Conservation (phyloP, 2,888 invertebrate species). For the Tipula vernalis region DNA sequence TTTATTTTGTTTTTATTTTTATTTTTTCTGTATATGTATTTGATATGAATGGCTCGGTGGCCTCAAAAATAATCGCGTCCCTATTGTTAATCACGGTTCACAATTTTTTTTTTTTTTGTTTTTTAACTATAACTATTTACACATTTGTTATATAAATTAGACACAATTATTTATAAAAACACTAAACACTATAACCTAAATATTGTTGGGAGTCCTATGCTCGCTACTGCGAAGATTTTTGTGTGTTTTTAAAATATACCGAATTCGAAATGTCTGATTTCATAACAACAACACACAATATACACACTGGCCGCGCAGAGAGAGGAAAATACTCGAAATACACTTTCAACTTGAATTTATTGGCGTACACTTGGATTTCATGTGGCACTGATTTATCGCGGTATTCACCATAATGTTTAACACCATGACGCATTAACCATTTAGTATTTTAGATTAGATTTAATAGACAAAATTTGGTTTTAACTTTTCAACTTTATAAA, state of each 20-base stretch:
- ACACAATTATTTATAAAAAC: not conserved
- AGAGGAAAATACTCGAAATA: not conserved
- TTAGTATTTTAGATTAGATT: not conserved
- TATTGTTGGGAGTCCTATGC: not conserved
- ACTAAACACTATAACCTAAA: not conserved
- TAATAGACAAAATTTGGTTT: not conserved
- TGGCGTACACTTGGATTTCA: not conserved
- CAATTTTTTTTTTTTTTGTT: not conserved
- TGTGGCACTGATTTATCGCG: not conserved
- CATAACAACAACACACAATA: not conserved
- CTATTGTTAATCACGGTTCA: not conserved
- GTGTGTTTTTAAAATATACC: not conserved
- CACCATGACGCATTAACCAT: not conserved
- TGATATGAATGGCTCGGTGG: not conserved
- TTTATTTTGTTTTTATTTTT: not conserved
- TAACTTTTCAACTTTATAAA: not conserved
- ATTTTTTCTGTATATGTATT: too few relatives aligned
- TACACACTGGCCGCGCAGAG: not conserved
- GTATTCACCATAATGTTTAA: not conserved
- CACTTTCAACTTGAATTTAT: not conserved
- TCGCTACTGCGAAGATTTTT: not conserved
- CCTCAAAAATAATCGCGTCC: not conserved
- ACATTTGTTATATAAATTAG: not conserved
- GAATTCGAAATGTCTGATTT: conserved; percentile 6
- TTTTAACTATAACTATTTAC: not conserved